phyloP scores from a whole-genome alignment of 2,113 vertebrate species.

The Alexandromys fortis region DNA sequence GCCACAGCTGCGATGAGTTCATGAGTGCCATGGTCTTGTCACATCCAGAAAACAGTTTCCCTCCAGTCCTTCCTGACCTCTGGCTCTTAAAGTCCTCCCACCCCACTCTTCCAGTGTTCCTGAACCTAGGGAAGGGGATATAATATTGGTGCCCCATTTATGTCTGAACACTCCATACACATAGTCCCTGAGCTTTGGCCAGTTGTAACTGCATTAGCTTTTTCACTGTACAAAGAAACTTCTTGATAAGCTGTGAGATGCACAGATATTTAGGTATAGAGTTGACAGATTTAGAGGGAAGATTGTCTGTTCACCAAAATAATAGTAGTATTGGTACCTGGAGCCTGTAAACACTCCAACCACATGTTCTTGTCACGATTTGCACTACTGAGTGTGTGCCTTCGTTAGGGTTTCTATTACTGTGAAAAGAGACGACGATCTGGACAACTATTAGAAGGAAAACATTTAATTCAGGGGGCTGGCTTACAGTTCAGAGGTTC shows the following conservation, averaged over 20 bases:
- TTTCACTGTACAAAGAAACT: neutral
- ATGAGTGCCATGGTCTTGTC: too few species aligned
- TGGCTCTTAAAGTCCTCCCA: neutral
- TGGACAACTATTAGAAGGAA: too few species aligned
- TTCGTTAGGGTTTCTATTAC: neutral
- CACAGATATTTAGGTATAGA: neutral
- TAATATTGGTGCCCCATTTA: neutral
- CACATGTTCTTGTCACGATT: neutral
- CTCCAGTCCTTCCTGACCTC: neutral
- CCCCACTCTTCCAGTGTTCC: neutral
- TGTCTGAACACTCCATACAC: neutral
- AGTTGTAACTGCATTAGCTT: neutral
- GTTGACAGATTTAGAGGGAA: neutral
- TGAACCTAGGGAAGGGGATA: neutral
- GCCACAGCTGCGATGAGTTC: neutral
- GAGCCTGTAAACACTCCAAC: too few species aligned
- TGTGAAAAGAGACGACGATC: neutral
- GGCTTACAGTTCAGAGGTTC: too few species aligned
- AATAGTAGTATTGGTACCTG: neutral
- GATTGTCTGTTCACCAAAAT: neutral
- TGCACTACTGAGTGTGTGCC: neutral
- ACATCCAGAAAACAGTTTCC: neutral
- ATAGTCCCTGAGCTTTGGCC: neutral
- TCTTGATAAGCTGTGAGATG: neutral
- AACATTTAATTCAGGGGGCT: too few species aligned